phyloP scores from a whole-genome alignment of 2,888 invertebrate genomes.

The Belgica antarctica region DNA sequence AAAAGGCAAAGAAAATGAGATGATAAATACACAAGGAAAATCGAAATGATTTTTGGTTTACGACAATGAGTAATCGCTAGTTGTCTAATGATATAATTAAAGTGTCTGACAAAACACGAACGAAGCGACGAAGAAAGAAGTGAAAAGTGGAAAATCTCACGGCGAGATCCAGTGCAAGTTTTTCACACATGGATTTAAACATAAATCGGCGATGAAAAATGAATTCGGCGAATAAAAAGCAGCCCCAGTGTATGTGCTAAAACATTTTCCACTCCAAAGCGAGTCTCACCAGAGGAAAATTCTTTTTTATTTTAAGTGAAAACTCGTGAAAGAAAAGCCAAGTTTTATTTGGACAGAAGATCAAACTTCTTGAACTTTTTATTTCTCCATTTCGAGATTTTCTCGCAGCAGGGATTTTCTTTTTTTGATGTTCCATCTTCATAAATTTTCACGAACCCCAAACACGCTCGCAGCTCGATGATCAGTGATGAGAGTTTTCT shows the following conservation, averaged over 20 bases:
- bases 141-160: conserved; percentile 39
- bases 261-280: conserved; percentile 2
- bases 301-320: too few relatives aligned
- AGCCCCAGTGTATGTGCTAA: background rate
- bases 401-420: conserved; percentile 26
- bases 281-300: background rate
- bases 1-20: background rate
- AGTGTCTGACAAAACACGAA: conserved; percentile 1
- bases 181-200: too few relatives aligned
- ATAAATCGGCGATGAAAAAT: conserved; percentile 39
- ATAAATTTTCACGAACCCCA: conserved; percentile 1
- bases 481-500: too few relatives aligned
- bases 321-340: background rate
- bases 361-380: conserved; percentile 2
- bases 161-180: too few relatives aligned
- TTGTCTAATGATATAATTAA: conserved; percentile 24
- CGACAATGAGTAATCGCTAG: conserved; percentile 15
- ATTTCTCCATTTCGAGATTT: background rate
- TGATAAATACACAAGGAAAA: conserved; percentile 23
- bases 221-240: conserved; percentile 39
- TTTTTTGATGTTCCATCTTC: conserved; percentile 32
- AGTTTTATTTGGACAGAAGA: conserved; percentile 10
- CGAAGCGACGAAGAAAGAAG: background rate
- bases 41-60: background rate
- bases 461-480: too few relatives aligned